A percentile compares a stretch with the other conserved stretches of the same genome.
Evolutionary conservation across 1,140 invertebrate genomes (phyloP).

Genomic region (Trachymyrmex septentrionalis): DNA sequence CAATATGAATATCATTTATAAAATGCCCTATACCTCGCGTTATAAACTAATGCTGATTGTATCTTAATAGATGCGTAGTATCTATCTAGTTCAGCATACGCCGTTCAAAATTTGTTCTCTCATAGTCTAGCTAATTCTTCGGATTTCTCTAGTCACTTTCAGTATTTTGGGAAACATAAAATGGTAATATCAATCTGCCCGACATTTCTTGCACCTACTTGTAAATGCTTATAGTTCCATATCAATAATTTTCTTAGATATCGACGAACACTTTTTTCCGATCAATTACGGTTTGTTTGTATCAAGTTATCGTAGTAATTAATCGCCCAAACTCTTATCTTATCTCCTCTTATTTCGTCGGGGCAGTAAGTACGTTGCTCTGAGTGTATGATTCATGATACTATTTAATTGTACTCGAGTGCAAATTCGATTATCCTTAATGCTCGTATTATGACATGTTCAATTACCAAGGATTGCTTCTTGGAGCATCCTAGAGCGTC

Average conservation of each 20-base stretch:
- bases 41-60: slow-evolving; percentile 82
- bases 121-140: slow-evolving; percentile 76
- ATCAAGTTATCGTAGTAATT: slow-evolving; percentile 62
- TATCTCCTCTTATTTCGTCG: slow-evolving; percentile 39
- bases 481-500: slow-evolving; percentile 67
- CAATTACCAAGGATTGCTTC: slow-evolving; percentile 63
- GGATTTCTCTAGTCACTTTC: slow-evolving; percentile 72
- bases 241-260: slow-evolving; percentile 70
- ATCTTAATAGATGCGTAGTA: slow-evolving; percentile 78
- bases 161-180: slow-evolving; percentile 69
- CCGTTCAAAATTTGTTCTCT: slow-evolving; percentile 73
- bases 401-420: slow-evolving; percentile 83
- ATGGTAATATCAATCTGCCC: slow-evolving; percentile 43
- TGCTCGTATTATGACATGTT: slow-evolving; percentile 69
- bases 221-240: slow-evolving; percentile 76
- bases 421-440: slow-evolving; percentile 78
- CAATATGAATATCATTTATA: slow-evolving; percentile 80
- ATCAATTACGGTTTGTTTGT: slow-evolving; percentile 61
- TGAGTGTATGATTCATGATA: slow-evolving; percentile 81
- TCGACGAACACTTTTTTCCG: slow-evolving; percentile 70
- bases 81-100: slow-evolving; percentile 79
- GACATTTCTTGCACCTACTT: slow-evolving; percentile 73
- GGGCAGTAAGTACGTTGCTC: slow-evolving; percentile 82
- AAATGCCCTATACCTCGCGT: slow-evolving; percentile 81
- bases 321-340: slow-evolving; percentile 46